These are phyloP conservation scores for Heliornis fulica DNA, from an alignment of 2,113 vertebrate species.

Conservation along the genomic window DNA sequence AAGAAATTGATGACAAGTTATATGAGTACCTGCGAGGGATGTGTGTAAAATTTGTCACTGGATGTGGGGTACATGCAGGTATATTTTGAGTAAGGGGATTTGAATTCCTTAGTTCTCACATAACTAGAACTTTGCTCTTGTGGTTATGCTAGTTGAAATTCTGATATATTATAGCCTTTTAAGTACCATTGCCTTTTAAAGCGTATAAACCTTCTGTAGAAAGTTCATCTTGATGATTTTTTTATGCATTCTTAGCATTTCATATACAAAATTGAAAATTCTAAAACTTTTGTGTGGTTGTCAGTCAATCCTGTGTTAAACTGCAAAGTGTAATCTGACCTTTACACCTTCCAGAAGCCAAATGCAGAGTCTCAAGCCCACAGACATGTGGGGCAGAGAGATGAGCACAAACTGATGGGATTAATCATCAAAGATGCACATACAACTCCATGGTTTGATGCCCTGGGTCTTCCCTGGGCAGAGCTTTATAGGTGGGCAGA, in stretches of 20 bases:
- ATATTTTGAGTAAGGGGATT: not conserved
- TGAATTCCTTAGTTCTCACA: not conserved
- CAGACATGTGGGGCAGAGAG: not conserved
- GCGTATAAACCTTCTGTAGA: not conserved
- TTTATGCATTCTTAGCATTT: not conserved
- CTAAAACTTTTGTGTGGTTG: not conserved
- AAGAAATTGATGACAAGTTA: slow-evolving; percentile 4
- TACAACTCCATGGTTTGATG: fast-evolving
- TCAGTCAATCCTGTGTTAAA: not conserved
- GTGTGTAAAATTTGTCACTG: not conserved
- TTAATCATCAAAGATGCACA: not conserved
- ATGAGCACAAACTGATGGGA: not conserved
- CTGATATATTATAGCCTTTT: not conserved
- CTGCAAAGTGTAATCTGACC: not conserved
- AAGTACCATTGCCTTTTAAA: not conserved
- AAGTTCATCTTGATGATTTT: not conserved
- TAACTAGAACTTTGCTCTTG: not conserved
- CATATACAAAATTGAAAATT: no score
- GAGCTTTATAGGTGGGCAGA: not conserved
- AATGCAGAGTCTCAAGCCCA: not conserved
- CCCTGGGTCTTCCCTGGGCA: not conserved
- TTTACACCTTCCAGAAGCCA: not conserved
- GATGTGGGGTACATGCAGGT: not conserved
- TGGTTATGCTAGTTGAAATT: not conserved
- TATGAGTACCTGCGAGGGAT: not conserved